A percentile compares a stretch with the other conserved stretches of the same genome.
Evolutionary conservation across 1,140 invertebrate species (phyloP).

Genomic region (Tyrophagus putrescentiae): DNA sequence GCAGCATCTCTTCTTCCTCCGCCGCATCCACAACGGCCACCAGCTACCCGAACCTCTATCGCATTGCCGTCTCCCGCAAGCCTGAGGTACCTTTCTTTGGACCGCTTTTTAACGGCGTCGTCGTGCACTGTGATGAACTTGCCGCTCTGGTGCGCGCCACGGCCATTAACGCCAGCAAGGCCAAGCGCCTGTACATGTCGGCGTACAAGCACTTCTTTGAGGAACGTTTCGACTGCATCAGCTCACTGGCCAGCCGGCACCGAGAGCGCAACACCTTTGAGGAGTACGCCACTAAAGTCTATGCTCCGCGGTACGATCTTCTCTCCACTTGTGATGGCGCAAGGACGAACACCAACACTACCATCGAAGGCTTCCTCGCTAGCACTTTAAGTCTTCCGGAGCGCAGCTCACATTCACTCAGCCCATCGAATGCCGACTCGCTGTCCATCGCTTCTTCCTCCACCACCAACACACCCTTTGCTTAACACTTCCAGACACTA

Average conservation of each 20-base stretch:
- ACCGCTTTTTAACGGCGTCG: constrained; percentile 82
- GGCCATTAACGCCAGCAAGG: constrained; percentile 76
- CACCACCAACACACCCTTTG: no score
- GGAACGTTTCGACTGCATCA: constrained; percentile 68
- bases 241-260: constrained; percentile 72
- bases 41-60: constrained; percentile 43
- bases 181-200: constrained; percentile 68
- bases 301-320: constrained; percentile 43
- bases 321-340: no score
- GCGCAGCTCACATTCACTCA: no score
- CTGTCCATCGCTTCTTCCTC: no score
- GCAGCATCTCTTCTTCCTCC: no score
- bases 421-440: no score
- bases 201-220: constrained; percentile 46
- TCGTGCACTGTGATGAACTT: constrained; percentile 64
- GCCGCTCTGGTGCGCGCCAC: constrained; percentile 77
- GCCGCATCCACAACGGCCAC: no score
- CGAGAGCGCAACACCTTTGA: constrained; percentile 80
- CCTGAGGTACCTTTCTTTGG: constrained; percentile 85
- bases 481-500: no score
- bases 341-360: no score
- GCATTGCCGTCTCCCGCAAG: constrained; percentile 68
- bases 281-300: constrained; percentile 69
- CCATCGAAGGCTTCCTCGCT: no score
- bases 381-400: no score